Percentiles rank a stretch among this genome's conserved stretches.
These are phyloP conservation scores for Apeira syringaria DNA, from an alignment of 2,888 invertebrate species.

Conservation along the genomic window DNA sequence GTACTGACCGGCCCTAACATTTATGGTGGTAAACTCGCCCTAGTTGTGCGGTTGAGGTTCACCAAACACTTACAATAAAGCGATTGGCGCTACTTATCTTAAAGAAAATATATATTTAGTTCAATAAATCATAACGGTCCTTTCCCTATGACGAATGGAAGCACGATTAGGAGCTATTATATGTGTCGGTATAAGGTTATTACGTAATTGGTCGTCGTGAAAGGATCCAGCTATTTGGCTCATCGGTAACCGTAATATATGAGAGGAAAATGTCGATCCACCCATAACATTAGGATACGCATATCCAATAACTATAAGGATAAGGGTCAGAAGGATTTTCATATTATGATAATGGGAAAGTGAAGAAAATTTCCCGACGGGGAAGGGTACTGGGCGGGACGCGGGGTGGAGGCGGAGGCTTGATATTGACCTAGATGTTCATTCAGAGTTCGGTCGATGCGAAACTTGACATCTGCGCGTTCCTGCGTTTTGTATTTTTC, in stretches of 20 bases:
- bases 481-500: constrained; percentile 76
- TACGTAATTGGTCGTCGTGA: constrained; percentile 26
- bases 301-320: constrained; percentile 24
- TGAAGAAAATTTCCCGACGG: constrained; percentile 60
- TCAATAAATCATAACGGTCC: constrained; percentile 7
- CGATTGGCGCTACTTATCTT: not conserved
- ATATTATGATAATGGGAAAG: constrained; percentile 59
- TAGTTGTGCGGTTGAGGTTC: not conserved
- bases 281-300: constrained; percentile 10
- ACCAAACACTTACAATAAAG: constrained; percentile 3
- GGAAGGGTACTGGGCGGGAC: constrained; percentile 49
- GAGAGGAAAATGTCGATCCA: constrained; percentile 8
- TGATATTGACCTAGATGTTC: constrained; percentile 84
- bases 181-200: constrained; percentile 8
- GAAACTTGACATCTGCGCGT: constrained; percentile 83
- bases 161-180: constrained; percentile 12
- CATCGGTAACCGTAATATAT: constrained; percentile 8
- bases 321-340: constrained; percentile 51
- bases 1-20: constrained; percentile 20
- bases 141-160: constrained; percentile 9
- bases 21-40: constrained; percentile 9
- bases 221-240: constrained; percentile 3
- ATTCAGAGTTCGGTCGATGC: constrained; percentile 83
- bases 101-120: constrained; percentile 11
- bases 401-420: constrained; percentile 60